Evolutionary conservation across 2,797 vertebrate genomes (phyloP).

Genomic region (Apodemus agrarius): DNA sequence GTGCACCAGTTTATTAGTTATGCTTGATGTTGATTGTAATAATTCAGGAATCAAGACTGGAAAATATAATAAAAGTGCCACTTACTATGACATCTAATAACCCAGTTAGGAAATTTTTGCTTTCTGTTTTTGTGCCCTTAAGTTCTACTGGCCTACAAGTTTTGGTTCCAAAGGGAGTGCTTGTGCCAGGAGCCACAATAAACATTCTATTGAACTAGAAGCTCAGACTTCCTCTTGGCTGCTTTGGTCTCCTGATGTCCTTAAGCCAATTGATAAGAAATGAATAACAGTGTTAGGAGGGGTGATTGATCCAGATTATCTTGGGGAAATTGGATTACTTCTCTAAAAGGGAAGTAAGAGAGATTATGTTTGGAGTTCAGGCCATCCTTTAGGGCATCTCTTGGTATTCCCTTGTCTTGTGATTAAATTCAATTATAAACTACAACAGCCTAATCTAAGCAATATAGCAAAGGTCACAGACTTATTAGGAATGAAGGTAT

Average conservation of each 20-base stretch:
- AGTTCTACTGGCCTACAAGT: background rate
- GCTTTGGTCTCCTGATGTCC: background rate
- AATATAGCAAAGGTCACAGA: background rate
- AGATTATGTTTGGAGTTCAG: background rate
- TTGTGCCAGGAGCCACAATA: background rate
- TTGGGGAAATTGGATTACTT: background rate
- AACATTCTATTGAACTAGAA: background rate
- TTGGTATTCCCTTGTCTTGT: background rate
- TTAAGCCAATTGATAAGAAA: background rate
- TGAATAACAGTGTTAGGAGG: background rate
- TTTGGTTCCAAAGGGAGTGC: background rate
- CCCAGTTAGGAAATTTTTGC: background rate
- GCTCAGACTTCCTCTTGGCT: background rate
- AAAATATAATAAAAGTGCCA: background rate
- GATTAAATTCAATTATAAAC: no score
- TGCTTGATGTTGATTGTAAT: background rate
- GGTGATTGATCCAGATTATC: background rate
- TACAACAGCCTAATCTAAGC: background rate
- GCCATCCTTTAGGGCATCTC: background rate
- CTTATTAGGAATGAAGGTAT: background rate
- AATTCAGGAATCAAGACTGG: background rate
- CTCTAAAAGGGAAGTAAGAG: background rate
- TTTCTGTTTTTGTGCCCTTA: background rate
- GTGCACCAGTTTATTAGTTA: background rate
- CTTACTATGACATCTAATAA: background rate